Evolutionary conservation across 2,888 invertebrate species (phyloP), one percentile per base, ranked within the genome.

Genomic region (Catotricha subobsoleta): DNA sequence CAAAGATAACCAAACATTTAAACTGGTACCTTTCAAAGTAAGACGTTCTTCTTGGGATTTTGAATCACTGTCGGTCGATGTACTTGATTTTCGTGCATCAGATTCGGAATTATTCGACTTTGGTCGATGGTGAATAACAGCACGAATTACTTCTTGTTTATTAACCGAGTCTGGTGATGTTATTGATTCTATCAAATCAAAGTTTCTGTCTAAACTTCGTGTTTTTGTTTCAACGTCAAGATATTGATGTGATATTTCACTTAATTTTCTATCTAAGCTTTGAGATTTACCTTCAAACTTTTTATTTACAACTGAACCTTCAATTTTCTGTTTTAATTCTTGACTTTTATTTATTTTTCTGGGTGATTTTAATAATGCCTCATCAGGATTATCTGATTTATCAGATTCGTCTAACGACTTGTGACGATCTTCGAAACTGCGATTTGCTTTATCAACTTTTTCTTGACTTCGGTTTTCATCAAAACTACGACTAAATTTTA

Each of bases 181-280:
- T 35, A 42, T 55, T 33, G 34, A 19, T 16, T 56, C 56, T 23
- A 58, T 55, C 5, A 65, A 66, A 3, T 69, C 65, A 50, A 76
- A 69, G 52, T 73, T 73, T 49, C 74, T 67, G 52, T 79, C 78
- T 15, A 78, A 64, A 49, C 79, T 79, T 52, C 76, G 74, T 0
- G 78, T 72, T 53, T 77, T 77, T 0, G 75, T 67, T 55, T 78
- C 77, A 2, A 74, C 61, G 45, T 68, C 67, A 29, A 71, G 64
- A 47, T 73, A 72, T 13, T 37, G 41, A 6, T 18, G 19, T 18
- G 27, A 13, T 40, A 76, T 75, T 1, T 61, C 66, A 52, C 72
- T 67, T n/a, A 23, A 15, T 23, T 23, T 23, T 16, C 21, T 36
- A 48, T 78, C 78, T 43, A 77, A 64, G 50, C 77, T 77, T 51